Evolutionary conservation across 1,140 invertebrate species (phyloP), one percentile per base, ranked within the genome.

Genomic region (Chlorops oryzae): DNA sequence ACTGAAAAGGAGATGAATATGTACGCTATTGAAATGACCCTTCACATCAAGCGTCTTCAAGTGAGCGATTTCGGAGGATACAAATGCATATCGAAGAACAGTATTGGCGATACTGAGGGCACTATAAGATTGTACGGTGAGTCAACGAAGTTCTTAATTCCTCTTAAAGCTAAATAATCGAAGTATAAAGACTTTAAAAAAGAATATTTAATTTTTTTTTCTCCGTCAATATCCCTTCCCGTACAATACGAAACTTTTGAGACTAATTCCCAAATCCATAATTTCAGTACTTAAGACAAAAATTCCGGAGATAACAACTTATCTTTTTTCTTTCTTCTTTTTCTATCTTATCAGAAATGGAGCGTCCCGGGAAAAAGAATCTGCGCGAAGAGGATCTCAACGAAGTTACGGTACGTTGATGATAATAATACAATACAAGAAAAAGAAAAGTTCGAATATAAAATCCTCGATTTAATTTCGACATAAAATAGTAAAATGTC

Each of bases 71-170:
- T 90, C 60, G 90, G 90, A 2, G 83, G 86, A 10, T 96, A 94
- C 76, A 91, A 88, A 63, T 96, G 92, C 74, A 90, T 92, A 53
- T 92, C 90, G 15, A 90, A 92, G 71, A 96, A 95, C 74, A 88
- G 86, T 25, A 85, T 94, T 50, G 91, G 91, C 2, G 87, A 87
- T 54, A 90, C 90, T 13, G 87, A 90, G 63, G 88, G 88, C 38
- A 86, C 83, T 54, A 92, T 95, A 63, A 79, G 87, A 54, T 77
- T 95, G 35, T 92, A 92, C 65, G 88, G 91, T 94, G 75, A 83
- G 82, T 74, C 18, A 10, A 17, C 2, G 2, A 15, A 27, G 0
- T 13, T 34, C 24, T 24, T 7, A 7, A 28, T 22, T 23, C 50
- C n/a, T 4, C 17, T 39, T n/a, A n/a, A n/a, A n/a, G n/a, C n/a